These are phyloP conservation scores for Hyposoter dolosus DNA, from an alignment of 2,888 invertebrate species.

Conservation along the genomic window DNA sequence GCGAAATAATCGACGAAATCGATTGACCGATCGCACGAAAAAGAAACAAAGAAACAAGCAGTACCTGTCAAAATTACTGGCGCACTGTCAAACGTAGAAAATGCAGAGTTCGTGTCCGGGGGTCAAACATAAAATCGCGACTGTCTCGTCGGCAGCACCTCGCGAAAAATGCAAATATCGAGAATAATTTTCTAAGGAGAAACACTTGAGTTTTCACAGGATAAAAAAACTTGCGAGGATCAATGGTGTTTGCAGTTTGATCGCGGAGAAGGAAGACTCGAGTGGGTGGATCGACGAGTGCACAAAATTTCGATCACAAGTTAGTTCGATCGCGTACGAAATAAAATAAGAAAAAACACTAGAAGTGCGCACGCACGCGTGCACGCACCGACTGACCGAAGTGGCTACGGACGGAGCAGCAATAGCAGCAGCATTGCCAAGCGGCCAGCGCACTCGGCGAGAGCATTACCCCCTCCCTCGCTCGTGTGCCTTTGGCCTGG, in stretches of 20 bases:
- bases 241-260: background rate
- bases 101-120: background rate
- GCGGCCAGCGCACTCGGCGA: conserved; percentile 50
- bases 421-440: conserved; percentile 46
- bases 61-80: background rate
- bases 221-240: background rate
- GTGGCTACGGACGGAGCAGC: background rate
- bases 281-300: background rate
- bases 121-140: background rate
- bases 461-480: conserved; percentile 54
- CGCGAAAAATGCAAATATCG: background rate
- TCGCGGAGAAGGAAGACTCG: background rate
- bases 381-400: conserved; percentile 46
- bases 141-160: background rate
- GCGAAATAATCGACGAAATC: background rate
- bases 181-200: background rate
- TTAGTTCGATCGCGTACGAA: background rate
- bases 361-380: conserved; percentile 40
- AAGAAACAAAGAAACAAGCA: background rate
- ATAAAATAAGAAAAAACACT: conserved; percentile 13
- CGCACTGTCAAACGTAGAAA: background rate
- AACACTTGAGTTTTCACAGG: background rate
- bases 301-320: conserved; percentile 2
- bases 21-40: background rate
- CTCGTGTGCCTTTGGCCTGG: conserved; percentile 16